phyloP scores from a whole-genome alignment of 1,140 invertebrate genomes.

The Dendroctonus valens region DNA sequence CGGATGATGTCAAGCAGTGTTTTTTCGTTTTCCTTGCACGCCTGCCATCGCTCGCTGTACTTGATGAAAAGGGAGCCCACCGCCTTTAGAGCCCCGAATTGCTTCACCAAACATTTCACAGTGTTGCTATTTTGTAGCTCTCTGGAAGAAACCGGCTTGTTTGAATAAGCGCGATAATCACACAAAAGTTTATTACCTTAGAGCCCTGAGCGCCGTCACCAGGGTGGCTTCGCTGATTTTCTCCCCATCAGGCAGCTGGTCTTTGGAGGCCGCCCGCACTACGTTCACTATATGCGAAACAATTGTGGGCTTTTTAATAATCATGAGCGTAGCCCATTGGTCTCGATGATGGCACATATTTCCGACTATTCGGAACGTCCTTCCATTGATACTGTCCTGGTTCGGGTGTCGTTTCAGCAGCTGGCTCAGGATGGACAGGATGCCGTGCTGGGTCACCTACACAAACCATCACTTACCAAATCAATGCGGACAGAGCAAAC shows the following conservation, averaged over 20 bases:
- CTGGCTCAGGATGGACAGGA: slow-evolving; percentile 39
- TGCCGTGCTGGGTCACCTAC: slow-evolving; percentile 39
- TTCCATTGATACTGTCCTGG: slow-evolving; percentile 46
- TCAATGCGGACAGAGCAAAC: slow-evolving; percentile 23
- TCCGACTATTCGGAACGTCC: slow-evolving; percentile 46
- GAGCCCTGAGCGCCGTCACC: slow-evolving; percentile 37
- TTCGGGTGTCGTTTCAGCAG: slow-evolving; percentile 42
- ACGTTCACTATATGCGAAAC: slow-evolving; percentile 40
- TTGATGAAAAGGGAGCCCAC: slow-evolving; percentile 44
- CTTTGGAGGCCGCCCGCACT: slow-evolving; percentile 33
- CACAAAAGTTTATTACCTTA: slow-evolving; percentile 32
- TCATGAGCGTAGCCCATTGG: slow-evolving; percentile 36
- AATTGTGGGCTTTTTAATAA: slow-evolving; percentile 41
- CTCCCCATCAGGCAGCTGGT: slow-evolving; percentile 16
- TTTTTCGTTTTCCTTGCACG: slow-evolving; percentile 38
- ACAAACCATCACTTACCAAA: background rate
- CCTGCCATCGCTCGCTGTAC: slow-evolving; percentile 37
- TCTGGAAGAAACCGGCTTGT: background rate
- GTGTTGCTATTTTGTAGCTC: slow-evolving; percentile 38
- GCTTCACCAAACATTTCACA: slow-evolving; percentile 35
- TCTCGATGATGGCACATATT: slow-evolving; percentile 46
- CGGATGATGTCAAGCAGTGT: slow-evolving; percentile 41
- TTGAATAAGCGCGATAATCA: background rate
- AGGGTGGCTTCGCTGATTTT: slow-evolving; percentile 41
- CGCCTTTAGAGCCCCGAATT: slow-evolving; percentile 40